Conservation (phyloP, 37 sponge, comb jelly and placozoan species). For the Ephydatia muelleri region DNA sequence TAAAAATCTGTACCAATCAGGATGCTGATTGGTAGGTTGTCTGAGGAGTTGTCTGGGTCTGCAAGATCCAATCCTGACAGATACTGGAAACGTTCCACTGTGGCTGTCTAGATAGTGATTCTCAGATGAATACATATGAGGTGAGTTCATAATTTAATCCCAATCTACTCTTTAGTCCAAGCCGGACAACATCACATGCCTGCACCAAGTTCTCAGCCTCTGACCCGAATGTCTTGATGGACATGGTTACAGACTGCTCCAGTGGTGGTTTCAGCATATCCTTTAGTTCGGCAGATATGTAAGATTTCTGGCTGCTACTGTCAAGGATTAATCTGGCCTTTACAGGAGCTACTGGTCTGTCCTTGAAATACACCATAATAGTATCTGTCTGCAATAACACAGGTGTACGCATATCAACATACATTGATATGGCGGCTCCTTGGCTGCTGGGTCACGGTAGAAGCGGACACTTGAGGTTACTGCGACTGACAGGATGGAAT, state of each 20-base stretch:
- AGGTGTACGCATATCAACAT: slow-evolving; percentile 1
- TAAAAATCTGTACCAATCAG: slow-evolving; percentile 32
- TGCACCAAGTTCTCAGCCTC: slow-evolving; percentile 16
- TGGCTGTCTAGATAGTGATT: slow-evolving; percentile 18
- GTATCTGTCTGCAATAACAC: slow-evolving; percentile 28
- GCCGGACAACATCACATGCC: slow-evolving; percentile 8
- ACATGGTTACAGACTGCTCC: neutral
- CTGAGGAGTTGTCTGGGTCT: slow-evolving; percentile 12
- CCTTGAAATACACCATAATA: slow-evolving; percentile 8
- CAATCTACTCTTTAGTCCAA: slow-evolving; percentile 6
- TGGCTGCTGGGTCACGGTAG: neutral
- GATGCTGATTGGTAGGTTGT: slow-evolving; percentile 10
- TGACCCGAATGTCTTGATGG: slow-evolving; percentile 32
- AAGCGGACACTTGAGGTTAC: neutral
- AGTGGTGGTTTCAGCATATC: slow-evolving; percentile 2
- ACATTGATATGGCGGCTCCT: neutral
- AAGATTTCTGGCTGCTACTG: slow-evolving; percentile 35
- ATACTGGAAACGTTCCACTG: neutral
- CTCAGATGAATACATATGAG: slow-evolving; percentile 34
- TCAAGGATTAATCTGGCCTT: slow-evolving; percentile 25
- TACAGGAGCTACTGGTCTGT: neutral
- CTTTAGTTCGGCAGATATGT: slow-evolving; percentile 15
- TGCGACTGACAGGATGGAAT: neutral
- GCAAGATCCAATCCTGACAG: slow-evolving; percentile 24
- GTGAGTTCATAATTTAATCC: slow-evolving; percentile 11